Evolutionary conservation across 2,113 vertebrate genomes (phyloP), one percentile per base, ranked within the genome.

Genomic region (Zingel zingel): DNA sequence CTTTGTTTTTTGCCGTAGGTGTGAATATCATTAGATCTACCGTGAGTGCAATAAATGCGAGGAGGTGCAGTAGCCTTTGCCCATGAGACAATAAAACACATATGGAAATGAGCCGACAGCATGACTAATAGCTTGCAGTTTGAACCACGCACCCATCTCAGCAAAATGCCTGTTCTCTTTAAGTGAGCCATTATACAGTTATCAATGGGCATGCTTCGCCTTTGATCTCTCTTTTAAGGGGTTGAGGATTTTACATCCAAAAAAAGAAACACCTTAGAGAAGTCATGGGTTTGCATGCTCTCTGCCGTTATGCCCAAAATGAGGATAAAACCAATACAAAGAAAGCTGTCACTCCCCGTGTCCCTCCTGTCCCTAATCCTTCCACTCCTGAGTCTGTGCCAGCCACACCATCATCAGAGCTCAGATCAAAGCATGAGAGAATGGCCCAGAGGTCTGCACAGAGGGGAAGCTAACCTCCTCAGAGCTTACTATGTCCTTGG

Each of bases 181-280:
- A 91, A 93, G 88, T 87, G 86, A 91, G 87, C 84, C 87, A 89
- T 94, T 93, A 93, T 91, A 83, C 74, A 83, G 85, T 92, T 93
- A 89, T 92, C 92, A 94, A 86, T 81, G 81, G 86, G 82, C 86
- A 82, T 51, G 68, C 73, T 82, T 86, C 72, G 33, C 86, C 88
- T 92, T 91, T 93, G 83, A 94, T 91, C 83, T 89, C 83, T 72
- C 58, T 73, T 71, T 90, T 64, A 85, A 81, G 67, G 64, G 61
- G 62, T 86, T 86, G 61, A 90, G 79, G 81, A 75, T 77, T 89
- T 87, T 76, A 71, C 70, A 83, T 69, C 69, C 75, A 64, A 69
- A 81, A 77, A 83, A 85, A 84, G 63, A 78, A 79, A 64, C 74
- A 83, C 86, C 84, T 87, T 70, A 47, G 75, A 87, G 88, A 85